Conservation (phyloP, 1,140 invertebrate species). For the Rhyacophila brunnea region DNA sequence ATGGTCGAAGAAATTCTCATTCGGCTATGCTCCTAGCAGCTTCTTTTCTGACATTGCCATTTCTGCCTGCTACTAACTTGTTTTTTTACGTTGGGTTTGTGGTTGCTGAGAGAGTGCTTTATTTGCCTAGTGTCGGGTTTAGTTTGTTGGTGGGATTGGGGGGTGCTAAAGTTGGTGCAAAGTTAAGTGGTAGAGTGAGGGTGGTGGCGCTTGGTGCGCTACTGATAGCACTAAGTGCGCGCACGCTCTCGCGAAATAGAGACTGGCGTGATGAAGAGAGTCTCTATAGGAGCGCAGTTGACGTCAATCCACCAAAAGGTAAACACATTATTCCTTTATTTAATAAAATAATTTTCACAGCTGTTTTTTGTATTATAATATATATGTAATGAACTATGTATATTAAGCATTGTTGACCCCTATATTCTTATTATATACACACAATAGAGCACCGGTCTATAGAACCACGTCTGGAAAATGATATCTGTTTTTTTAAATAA, state of each 20-base stretch:
- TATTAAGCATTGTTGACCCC: too few species aligned
- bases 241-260: constrained; percentile 79
- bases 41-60: constrained; percentile 82
- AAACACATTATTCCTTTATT: constrained; percentile 40
- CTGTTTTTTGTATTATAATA: too few species aligned
- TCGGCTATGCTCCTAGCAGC: constrained; percentile 63
- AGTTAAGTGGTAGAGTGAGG: constrained; percentile 51
- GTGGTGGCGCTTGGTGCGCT: constrained; percentile 56
- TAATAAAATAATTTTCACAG: background rate
- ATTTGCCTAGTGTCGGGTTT: constrained; percentile 93
- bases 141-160: constrained; percentile 84
- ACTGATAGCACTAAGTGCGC: constrained; percentile 69
- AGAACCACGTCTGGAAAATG: too few species aligned
- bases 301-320: constrained; percentile 98
- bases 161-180: constrained; percentile 57
- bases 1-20: constrained; percentile 45
- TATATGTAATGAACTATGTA: too few species aligned
- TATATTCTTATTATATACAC: too few species aligned
- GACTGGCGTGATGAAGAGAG: constrained; percentile 94
- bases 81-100: constrained; percentile 97
- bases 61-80: constrained; percentile 90
- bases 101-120: constrained; percentile 92
- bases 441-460: too few species aligned
- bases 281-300: constrained; percentile 86
- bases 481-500: too few species aligned